Evolutionary conservation across 2,113 vertebrate genomes (phyloP).

Genomic region (Apistogramma diplotaenia): DNA sequence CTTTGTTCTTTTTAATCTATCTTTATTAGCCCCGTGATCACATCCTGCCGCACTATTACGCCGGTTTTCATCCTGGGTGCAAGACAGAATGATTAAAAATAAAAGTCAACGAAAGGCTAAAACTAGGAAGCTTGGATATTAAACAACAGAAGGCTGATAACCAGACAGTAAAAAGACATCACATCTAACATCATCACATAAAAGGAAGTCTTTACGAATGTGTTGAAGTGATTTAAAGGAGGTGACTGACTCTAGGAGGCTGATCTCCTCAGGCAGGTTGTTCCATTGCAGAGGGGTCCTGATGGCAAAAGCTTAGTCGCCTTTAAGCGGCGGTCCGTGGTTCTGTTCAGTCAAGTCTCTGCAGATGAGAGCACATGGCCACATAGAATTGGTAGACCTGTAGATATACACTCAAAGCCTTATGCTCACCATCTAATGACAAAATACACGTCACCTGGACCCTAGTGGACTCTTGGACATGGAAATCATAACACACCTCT

Average conservation of each 20-base stretch:
- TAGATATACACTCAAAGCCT: background rate
- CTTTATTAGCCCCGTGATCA: slow-evolving; percentile 23
- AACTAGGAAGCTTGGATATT: background rate
- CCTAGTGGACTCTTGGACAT: background rate
- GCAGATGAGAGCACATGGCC: background rate
- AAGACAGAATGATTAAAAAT: background rate
- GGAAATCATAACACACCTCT: background rate
- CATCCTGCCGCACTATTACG: slow-evolving; percentile 21
- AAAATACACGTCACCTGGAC: background rate
- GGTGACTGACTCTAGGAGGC: background rate
- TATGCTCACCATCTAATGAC: background rate
- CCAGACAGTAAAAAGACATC: background rate
- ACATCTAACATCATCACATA: background rate
- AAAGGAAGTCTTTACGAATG: background rate
- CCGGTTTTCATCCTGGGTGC: slow-evolving; percentile 9
- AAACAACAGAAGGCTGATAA: background rate
- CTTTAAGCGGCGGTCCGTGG: background rate
- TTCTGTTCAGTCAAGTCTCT: background rate
- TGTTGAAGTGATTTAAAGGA: background rate
- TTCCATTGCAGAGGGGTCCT: background rate
- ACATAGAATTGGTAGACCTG: background rate
- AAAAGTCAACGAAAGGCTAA: background rate
- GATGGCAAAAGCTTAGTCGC: background rate
- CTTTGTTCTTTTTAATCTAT: slow-evolving; percentile 34
- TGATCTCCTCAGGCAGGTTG: background rate